Conservation (phyloP, 2,797 vertebrate species). For the Aldrovandia affinis region DNA sequence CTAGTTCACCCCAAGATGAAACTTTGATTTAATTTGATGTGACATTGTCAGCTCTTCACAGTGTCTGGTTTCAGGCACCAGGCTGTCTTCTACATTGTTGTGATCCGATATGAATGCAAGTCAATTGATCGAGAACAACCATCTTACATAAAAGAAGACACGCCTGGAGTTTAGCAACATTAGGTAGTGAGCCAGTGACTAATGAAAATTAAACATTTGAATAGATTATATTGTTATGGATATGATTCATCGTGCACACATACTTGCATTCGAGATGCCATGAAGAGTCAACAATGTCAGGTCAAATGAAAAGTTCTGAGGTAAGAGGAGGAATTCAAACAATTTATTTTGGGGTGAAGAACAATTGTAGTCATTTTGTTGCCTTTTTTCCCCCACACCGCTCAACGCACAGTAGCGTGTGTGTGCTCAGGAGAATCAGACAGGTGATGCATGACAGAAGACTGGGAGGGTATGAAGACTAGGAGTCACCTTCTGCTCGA, state of each 20-base stretch:
- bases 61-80: no score
- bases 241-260: not conserved
- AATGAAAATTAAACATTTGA: no score
- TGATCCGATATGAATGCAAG: no score
- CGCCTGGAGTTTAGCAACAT: no score
- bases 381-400: not conserved
- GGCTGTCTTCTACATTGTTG: no score
- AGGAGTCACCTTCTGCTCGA: conserved; percentile 83
- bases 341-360: not conserved
- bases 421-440: not conserved
- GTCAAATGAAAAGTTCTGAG: not conserved
- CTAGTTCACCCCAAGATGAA: not conserved
- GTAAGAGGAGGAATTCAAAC: not conserved
- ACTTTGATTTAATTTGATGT: not conserved
- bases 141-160: no score
- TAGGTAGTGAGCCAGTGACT: no score
- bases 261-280: no score
- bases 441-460: not conserved
- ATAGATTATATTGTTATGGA: not conserved
- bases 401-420: not conserved
- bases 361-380: not conserved
- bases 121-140: no score
- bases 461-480: not conserved
- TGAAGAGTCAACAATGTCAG: not conserved
- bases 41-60: no score